Evolutionary conservation across 2,888 invertebrate genomes (phyloP).

Genomic region (Cinara cedri): DNA sequence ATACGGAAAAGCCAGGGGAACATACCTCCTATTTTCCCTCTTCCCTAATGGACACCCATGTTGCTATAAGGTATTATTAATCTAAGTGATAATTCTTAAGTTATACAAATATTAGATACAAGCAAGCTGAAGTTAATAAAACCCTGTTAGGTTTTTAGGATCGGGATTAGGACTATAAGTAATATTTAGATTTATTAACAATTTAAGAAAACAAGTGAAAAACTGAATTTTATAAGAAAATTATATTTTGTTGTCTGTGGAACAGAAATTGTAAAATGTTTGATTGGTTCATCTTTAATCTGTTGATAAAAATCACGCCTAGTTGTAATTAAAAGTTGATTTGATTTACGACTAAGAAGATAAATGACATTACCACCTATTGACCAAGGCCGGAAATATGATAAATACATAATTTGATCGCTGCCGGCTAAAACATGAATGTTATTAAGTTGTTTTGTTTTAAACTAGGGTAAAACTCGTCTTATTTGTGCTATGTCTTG

Average conservation of each 20-base stretch:
- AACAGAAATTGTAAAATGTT: neutral
- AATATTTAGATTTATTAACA: too few species aligned
- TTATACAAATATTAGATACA: too few species aligned
- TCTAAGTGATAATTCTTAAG: too few species aligned
- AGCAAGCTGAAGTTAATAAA: too few species aligned
- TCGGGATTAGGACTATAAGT: too few species aligned
- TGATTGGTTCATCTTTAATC: neutral
- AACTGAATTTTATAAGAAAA: neutral
- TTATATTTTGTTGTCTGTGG: neutral
- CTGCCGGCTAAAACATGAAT: neutral
- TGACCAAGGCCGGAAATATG: neutral
- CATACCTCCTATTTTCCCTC: too few species aligned
- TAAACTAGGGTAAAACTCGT: neutral
- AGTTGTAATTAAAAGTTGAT: neutral
- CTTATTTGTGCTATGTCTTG: neutral
- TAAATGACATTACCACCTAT: neutral
- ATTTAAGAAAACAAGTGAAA: too few species aligned
- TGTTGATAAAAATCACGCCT: neutral
- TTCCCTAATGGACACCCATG: too few species aligned
- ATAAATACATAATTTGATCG: conserved; percentile 12
- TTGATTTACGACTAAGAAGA: neutral
- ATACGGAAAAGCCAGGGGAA: too few species aligned
- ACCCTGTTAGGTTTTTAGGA: too few species aligned
- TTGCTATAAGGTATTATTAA: too few species aligned
- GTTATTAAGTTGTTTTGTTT: conserved; percentile 13